These are phyloP conservation scores for Ethmia dodecea DNA, from an alignment of 2,888 invertebrate species.

Conservation along the genomic window DNA sequence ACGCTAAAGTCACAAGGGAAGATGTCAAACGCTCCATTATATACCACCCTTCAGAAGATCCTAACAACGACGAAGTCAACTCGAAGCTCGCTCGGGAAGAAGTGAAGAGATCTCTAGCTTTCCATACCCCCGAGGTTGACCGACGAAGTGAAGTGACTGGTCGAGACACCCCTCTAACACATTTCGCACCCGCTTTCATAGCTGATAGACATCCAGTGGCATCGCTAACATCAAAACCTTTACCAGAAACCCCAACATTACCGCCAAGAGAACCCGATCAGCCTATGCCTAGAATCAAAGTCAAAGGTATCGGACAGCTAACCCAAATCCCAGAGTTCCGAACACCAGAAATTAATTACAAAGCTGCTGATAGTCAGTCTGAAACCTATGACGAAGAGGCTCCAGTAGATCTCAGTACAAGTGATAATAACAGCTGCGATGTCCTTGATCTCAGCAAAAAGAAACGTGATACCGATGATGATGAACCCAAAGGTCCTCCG, in stretches of 20 bases:
- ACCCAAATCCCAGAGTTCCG: conserved; percentile 75
- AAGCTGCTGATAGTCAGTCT: conserved; percentile 44
- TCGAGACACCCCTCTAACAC: conserved; percentile 60
- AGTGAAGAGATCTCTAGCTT: conserved; percentile 74
- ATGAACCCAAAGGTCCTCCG: conserved; percentile 52
- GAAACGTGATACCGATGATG: conserved; percentile 61
- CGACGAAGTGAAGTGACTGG: conserved; percentile 57
- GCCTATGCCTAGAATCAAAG: conserved; percentile 70
- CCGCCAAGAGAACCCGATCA: conserved; percentile 59
- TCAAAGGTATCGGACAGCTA: conserved; percentile 80
- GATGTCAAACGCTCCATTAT: conserved; percentile 93
- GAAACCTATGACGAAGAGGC: conserved; percentile 69
- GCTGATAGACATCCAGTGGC: conserved; percentile 65
- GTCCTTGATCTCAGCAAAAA: conserved; percentile 91
- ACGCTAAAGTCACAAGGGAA: conserved; percentile 90
- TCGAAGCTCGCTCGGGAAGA: conserved; percentile 74
- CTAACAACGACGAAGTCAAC: conserved; percentile 84
- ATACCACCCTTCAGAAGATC: conserved; percentile 91
- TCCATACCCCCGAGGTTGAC: conserved; percentile 72
- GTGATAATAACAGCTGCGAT: conserved; percentile 74
- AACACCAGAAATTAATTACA: conserved; percentile 49
- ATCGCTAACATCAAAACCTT: conserved; percentile 45
- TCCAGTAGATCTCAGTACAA: conserved; percentile 85
- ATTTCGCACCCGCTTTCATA: conserved; percentile 63
- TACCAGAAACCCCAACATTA: conserved; percentile 49